These are phyloP conservation scores for Acanthosoma haemorrhoidale DNA, from an alignment of 2,888 invertebrate species.

Conservation along the genomic window DNA sequence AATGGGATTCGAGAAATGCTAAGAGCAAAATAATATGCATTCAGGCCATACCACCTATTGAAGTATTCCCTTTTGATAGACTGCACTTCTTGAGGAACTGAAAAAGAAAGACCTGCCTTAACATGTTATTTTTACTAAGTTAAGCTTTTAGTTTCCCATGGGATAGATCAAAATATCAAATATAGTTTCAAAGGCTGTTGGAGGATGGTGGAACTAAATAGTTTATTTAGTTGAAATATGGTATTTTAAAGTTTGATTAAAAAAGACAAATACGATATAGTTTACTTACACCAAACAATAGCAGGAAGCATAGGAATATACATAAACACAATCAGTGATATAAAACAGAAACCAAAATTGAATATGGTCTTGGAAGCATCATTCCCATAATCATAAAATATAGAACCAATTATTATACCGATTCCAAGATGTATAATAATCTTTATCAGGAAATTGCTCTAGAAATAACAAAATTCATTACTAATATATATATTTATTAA, in stretches of 20 bases:
- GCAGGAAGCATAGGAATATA: conserved; percentile 80
- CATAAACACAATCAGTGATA: conserved; percentile 70
- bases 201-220: no score
- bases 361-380: conserved; percentile 76
- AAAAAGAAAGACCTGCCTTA: neutral
- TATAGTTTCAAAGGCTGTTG: no score
- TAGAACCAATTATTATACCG: conserved; percentile 61
- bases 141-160: neutral
- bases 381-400: conserved; percentile 69
- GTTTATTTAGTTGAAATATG: neutral
- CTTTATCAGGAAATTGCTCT: conserved; percentile 30
- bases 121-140: neutral
- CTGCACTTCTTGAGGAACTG: conserved; percentile 73
- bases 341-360: conserved; percentile 79
- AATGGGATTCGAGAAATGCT: conserved; percentile 66
- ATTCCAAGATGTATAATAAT: conserved; percentile 48
- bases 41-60: conserved; percentile 76
- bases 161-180: no score
- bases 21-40: conserved; percentile 71
- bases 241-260: no score
- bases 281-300: conserved; percentile 67
- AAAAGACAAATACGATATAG: no score
- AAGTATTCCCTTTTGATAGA: conserved; percentile 75
- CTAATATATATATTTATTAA: neutral
- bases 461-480: neutral